Conservation (phyloP, 2,797 vertebrate genomes). For the Chaunax sp. region DNA sequence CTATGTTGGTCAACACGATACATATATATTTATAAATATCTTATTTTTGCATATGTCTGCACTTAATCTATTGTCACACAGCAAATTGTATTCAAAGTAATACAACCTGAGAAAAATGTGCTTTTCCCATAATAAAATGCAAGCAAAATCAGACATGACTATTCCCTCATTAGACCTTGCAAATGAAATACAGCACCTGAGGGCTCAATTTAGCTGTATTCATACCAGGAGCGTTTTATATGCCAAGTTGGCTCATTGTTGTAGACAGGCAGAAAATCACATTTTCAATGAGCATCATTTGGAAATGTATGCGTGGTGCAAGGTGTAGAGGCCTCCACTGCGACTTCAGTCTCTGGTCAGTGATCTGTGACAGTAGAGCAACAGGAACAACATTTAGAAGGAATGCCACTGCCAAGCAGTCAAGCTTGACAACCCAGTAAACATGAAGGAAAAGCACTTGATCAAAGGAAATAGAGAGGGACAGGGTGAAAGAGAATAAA, state of each 20-base stretch:
- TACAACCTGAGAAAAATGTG: slow-evolving; percentile 10
- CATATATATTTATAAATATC: no score
- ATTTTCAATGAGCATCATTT: slow-evolving; percentile 62
- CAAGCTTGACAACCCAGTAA: slow-evolving; percentile 47
- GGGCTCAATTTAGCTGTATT: slow-evolving; percentile 43
- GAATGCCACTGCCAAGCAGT: slow-evolving; percentile 56
- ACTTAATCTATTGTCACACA: neutral
- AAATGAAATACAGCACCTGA: slow-evolving; percentile 35
- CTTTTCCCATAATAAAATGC: slow-evolving; percentile 9
- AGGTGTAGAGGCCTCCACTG: slow-evolving; percentile 40
- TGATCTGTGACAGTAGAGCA: slow-evolving; percentile 70
- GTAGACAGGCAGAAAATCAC: slow-evolving; percentile 73
- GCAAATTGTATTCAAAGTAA: neutral
- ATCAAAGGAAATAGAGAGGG: slow-evolving; percentile 55
- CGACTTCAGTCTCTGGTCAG: slow-evolving; percentile 45
- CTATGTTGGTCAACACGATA: neutral
- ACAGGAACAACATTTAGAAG: slow-evolving; percentile 65
- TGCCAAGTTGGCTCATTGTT: slow-evolving; percentile 50
- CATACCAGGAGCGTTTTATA: slow-evolving; percentile 35
- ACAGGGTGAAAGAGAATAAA: slow-evolving; percentile 23
- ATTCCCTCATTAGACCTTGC: slow-evolving; percentile 38
- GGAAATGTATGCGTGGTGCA: slow-evolving; percentile 55
- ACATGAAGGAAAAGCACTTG: slow-evolving; percentile 39
- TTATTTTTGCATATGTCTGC: neutral
- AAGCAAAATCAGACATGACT: slow-evolving; percentile 40